phyloP scores from a whole-genome alignment of 2,797 vertebrate genomes.

The Muscicapa striata region DNA sequence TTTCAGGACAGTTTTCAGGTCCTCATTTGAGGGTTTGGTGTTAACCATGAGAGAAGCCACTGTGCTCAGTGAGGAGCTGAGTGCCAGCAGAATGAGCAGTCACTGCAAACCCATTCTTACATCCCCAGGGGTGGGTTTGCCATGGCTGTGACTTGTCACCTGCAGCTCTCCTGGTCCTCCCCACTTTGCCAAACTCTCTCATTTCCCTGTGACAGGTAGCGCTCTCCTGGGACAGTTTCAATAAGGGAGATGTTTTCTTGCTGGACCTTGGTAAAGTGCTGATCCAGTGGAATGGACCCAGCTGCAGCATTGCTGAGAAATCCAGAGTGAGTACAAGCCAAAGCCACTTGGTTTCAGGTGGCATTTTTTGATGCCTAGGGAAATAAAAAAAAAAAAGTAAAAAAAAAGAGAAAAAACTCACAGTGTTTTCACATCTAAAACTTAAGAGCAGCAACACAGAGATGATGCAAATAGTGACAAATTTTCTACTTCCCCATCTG shows the following conservation, averaged over 20 bases:
- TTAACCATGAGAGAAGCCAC: background rate
- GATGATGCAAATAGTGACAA: background rate
- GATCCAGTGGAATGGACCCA: slow-evolving; percentile 92
- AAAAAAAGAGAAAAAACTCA: accelerated
- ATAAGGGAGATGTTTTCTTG: slow-evolving; percentile 89
- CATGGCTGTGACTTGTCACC: background rate
- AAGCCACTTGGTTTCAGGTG: background rate
- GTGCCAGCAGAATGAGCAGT: background rate
- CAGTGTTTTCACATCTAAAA: background rate
- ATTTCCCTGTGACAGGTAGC: slow-evolving; percentile 76
- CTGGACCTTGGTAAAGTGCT: slow-evolving; percentile 90
- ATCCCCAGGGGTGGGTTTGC: background rate
- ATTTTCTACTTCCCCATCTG: background rate
- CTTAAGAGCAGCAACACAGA: background rate
- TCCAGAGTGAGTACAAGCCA: slow-evolving; percentile 78
- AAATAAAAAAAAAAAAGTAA: accelerated
- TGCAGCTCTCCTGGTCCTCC: background rate
- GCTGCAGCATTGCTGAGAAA: slow-evolving; percentile 88
- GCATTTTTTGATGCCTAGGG: background rate
- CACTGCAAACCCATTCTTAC: background rate
- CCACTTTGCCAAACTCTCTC: background rate
- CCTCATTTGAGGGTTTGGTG: background rate
- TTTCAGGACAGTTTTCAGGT: background rate
- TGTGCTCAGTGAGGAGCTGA: background rate
- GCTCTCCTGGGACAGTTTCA: slow-evolving; percentile 90